phyloP scores from a whole-genome alignment of 2,888 invertebrate genomes.

The Aproaerema taeniolella region DNA sequence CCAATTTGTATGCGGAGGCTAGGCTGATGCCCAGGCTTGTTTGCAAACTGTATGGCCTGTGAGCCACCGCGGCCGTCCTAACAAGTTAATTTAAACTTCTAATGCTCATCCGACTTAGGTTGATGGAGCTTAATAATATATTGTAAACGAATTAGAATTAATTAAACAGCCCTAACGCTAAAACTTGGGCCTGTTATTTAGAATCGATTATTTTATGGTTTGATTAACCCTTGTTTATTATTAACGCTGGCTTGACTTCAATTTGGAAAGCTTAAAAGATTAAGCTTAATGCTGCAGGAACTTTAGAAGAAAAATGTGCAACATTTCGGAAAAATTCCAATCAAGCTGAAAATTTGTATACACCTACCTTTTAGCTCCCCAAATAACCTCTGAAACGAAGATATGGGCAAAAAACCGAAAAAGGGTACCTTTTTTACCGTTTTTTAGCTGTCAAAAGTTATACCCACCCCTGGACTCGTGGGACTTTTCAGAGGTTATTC shows the following conservation, averaged over 20 bases:
- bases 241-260: not conserved
- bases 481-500: too few relatives aligned
- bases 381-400: too few relatives aligned
- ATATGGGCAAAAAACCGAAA: too few relatives aligned
- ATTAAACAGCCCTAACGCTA: conserved; percentile 16
- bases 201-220: conserved; percentile 5
- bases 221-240: conserved; percentile 1
- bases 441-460: too few relatives aligned
- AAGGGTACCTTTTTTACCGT: too few relatives aligned
- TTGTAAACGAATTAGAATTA: conserved; percentile 45
- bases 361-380: too few relatives aligned
- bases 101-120: conserved; percentile 52
- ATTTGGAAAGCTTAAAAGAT: not conserved
- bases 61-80: conserved; percentile 37
- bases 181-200: conserved; percentile 9
- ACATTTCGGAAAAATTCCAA: too few relatives aligned
- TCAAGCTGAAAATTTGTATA: too few relatives aligned
- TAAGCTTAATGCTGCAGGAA: not conserved
- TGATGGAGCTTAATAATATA: conserved; percentile 48
- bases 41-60: conserved; percentile 43
- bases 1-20: conserved; percentile 56
- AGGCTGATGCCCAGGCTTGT: conserved; percentile 37
- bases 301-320: too few relatives aligned
- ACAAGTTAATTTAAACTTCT: conserved; percentile 69
- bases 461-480: too few relatives aligned